Percentiles rank a stretch among this genome's conserved stretches.
Conservation (phyloP, 2,113 vertebrate genomes). For the Acanthochromis polyacanthus region DNA sequence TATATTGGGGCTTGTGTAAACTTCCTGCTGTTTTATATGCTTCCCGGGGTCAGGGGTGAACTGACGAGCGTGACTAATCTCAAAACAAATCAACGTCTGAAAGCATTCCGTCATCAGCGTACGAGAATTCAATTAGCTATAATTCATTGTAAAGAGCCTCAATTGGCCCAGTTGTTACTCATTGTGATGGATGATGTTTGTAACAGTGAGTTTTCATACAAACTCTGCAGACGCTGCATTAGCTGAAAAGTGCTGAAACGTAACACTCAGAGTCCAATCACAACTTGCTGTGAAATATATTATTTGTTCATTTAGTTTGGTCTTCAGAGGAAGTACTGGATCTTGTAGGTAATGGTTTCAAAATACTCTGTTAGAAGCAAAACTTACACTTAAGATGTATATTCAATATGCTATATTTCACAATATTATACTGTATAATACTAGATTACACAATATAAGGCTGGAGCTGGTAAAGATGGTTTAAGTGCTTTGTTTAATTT, state of each 20-base stretch:
- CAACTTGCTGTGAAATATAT: not conserved
- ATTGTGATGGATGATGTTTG: slow-evolving; percentile 64
- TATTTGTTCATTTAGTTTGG: not conserved
- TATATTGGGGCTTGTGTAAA: slow-evolving; percentile 75
- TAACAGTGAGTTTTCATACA: slow-evolving; percentile 26
- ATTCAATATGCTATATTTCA: no score
- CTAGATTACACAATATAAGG: no score
- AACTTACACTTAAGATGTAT: no score
- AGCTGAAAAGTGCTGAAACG: slow-evolving; percentile 22
- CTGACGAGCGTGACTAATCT: slow-evolving; percentile 72
- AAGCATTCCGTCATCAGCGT: slow-evolving; percentile 60
- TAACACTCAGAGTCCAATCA: slow-evolving; percentile 19
- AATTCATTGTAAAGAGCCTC: slow-evolving; percentile 46
- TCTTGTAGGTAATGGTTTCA: no score
- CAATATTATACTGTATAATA: no score
- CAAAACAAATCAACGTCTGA: slow-evolving; percentile 74
- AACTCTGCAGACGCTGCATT: slow-evolving; percentile 33
- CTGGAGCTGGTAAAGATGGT: no score
- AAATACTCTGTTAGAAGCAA: no score
- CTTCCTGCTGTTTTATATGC: slow-evolving; percentile 82
- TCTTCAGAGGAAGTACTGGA: not conserved
- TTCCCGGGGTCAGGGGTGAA: slow-evolving; percentile 76
- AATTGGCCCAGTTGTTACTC: slow-evolving; percentile 43
- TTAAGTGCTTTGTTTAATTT: no score
- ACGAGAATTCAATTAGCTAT: slow-evolving; percentile 66